These are phyloP conservation scores for Mustelus asterias DNA, from an alignment of 2,113 vertebrate genomes.

Conservation along the genomic window DNA sequence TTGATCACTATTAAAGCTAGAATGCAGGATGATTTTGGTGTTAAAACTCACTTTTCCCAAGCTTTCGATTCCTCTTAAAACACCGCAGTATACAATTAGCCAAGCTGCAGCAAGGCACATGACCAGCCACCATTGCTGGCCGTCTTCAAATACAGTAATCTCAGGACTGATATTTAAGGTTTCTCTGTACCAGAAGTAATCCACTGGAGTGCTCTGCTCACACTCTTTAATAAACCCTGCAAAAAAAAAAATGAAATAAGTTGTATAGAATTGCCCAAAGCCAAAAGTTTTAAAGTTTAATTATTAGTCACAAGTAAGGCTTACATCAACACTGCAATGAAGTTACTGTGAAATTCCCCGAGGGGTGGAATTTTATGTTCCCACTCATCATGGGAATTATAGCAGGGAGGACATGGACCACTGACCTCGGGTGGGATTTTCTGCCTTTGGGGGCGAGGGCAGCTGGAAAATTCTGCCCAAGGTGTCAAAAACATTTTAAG, in stretches of 20 bases:
- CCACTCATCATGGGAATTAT: too few relatives aligned
- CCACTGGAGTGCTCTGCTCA: slow-evolving; percentile 64
- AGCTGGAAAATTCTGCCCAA: too few relatives aligned
- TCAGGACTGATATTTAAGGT: slow-evolving; percentile 73
- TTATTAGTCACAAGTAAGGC: too few relatives aligned
- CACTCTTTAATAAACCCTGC: slow-evolving; percentile 71
- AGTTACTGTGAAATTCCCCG: too few relatives aligned
- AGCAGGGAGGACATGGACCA: too few relatives aligned
- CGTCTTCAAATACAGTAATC: slow-evolving; percentile 53
- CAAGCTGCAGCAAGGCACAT: slow-evolving; percentile 68
- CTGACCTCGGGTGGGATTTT: too few relatives aligned
- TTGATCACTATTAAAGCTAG: neutral
- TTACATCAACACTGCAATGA: too few relatives aligned
- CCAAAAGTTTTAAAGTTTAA: neutral
- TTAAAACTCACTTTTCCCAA: slow-evolving; percentile 70
- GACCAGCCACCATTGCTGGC: slow-evolving; percentile 71
- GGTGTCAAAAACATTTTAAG: too few relatives aligned
- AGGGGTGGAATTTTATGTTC: too few relatives aligned
- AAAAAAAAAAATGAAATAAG: slow-evolving; percentile 10
- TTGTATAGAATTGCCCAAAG: neutral
- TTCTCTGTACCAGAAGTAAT: slow-evolving; percentile 86
- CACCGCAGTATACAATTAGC: slow-evolving; percentile 72
- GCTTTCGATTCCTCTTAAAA: slow-evolving; percentile 76
- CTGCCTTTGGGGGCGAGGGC: too few relatives aligned
- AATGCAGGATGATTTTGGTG: neutral